Evolutionary conservation across 2,797 vertebrate genomes (phyloP), one percentile per base, ranked within the genome.

Genomic region (Lagorchestes hirsutus): DNA sequence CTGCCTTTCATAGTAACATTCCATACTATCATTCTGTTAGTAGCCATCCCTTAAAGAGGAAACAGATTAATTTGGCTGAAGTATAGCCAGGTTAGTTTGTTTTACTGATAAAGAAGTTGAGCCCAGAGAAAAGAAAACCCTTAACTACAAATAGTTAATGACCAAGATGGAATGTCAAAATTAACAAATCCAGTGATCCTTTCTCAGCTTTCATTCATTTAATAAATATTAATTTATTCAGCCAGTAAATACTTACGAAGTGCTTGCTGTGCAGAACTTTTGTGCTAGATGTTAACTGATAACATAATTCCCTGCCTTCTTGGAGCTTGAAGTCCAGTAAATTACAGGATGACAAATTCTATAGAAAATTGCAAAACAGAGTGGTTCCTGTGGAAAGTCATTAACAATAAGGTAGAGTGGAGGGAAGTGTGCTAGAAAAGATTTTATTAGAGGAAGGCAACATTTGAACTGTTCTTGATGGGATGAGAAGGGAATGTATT

Each of bases 1-100:
- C 90, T 74, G 28, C 50, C 18, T 95, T 94, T 90, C 93, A 50
- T n/a, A 92, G 55, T 95, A 55, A 14, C n/a, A 90, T 91, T 22
- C 5, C 10, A 1, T 5, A 58, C 16, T 94, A 29, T 24, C 29
- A 0, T 92, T 58, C 52, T 91, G 59, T 54, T 4, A 91, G 55
- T 92, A 93, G 58, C 31, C 2, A 12, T 92, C 93, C 34, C 16
- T 57, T 90, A 95, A 9, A 55, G 31, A 40, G 55, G 34, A 40
- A 91, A 56, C 22, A 87, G 10, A 59, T 46, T 87, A 87, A 87
- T 87, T 50, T 87, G 74, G 22, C n/a, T 46, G 40, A 87, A 82
- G 6, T 27, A 28, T 87, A 87, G 40, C 22, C 22, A 87, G 34
- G 27, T 28, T 87, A 28, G 67, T 74, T 74, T 3, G 22, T 54